These are phyloP conservation scores for Nibea albiflora DNA, from an alignment of 2,113 vertebrate genomes.

Conservation along the genomic window DNA sequence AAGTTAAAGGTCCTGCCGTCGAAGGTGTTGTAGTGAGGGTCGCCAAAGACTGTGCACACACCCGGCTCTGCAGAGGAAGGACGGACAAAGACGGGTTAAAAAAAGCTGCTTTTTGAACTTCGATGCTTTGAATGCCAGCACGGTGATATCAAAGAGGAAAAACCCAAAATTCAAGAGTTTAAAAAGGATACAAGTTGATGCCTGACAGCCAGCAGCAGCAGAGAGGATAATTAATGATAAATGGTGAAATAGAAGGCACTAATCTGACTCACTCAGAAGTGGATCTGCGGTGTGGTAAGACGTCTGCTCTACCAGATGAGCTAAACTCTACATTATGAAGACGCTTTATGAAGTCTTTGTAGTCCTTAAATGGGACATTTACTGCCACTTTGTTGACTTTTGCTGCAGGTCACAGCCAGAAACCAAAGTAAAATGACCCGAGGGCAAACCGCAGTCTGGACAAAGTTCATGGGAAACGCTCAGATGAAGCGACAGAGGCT, in stretches of 20 bases:
- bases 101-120: not conserved
- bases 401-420: slow-evolving; percentile 41
- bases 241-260: slow-evolving; percentile 41
- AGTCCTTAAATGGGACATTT: slow-evolving; percentile 51
- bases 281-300: slow-evolving; percentile 32
- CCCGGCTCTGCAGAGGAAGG: slow-evolving; percentile 89
- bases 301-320: slow-evolving; percentile 19
- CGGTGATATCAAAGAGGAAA: not conserved
- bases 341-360: slow-evolving; percentile 49
- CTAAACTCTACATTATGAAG: slow-evolving; percentile 32
- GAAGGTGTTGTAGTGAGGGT: slow-evolving; percentile 99
- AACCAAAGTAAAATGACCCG: slow-evolving; percentile 48
- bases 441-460: slow-evolving; percentile 60
- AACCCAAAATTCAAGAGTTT: not conserved
- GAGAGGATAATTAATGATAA: slow-evolving; percentile 22
- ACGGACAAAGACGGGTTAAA: not conserved
- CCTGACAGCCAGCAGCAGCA: slow-evolving; percentile 2
- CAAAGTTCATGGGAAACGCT: slow-evolving; percentile 44
- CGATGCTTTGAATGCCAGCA: not conserved
- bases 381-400: slow-evolving; percentile 35
- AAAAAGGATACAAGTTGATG: slow-evolving; percentile 16
- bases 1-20: slow-evolving; percentile 99
- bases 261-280: slow-evolving; percentile 16
- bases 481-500: not conserved
- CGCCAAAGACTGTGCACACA: slow-evolving; percentile 98